A percentile compares a stretch with the other conserved stretches of the same genome.
Evolutionary conservation across 1,140 invertebrate species (phyloP).

Genomic region (Idris sp.): DNA sequence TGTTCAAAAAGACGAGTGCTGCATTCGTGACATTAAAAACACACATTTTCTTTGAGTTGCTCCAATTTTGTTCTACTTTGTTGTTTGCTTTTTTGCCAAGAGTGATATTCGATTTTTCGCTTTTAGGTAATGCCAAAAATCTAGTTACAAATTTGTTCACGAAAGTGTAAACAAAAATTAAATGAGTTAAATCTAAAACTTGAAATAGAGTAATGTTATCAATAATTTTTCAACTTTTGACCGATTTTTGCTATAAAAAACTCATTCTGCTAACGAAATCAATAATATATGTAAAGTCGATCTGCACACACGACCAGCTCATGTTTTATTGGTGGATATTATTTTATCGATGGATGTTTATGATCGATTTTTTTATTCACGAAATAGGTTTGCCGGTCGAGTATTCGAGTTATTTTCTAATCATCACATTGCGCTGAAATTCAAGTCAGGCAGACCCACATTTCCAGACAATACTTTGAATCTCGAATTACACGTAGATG

Average conservation of each 20-base stretch:
- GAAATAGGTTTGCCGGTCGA: constrained; percentile 7
- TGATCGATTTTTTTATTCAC: constrained; percentile 19
- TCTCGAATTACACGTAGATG: constrained; percentile 60
- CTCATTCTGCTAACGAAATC: no score
- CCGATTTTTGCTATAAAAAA: no score
- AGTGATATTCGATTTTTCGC: constrained; percentile 8
- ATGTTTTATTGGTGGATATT: no score
- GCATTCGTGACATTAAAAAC: constrained; percentile 11
- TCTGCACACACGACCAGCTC: background rate
- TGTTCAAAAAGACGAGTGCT: constrained; percentile 25
- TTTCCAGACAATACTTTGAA: constrained; percentile 54
- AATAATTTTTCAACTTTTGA: no score
- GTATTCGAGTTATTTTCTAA: constrained; percentile 40
- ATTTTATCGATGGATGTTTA: no score
- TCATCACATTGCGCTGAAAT: constrained; percentile 50
- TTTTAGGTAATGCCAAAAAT: no score
- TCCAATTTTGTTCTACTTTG: constrained; percentile 2
- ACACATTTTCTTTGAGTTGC: background rate
- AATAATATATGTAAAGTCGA: no score
- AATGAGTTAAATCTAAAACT: no score
- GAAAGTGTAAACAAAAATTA: no score
- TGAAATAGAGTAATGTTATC: no score
- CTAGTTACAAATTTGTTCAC: no score
- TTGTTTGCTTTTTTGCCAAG: background rate
- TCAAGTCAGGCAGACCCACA: constrained; percentile 53